Percentiles rank a stretch among this genome's conserved stretches.
Evolutionary conservation across 2,113 vertebrate genomes (phyloP).

Genomic region (Phalacrocorax carbo): DNA sequence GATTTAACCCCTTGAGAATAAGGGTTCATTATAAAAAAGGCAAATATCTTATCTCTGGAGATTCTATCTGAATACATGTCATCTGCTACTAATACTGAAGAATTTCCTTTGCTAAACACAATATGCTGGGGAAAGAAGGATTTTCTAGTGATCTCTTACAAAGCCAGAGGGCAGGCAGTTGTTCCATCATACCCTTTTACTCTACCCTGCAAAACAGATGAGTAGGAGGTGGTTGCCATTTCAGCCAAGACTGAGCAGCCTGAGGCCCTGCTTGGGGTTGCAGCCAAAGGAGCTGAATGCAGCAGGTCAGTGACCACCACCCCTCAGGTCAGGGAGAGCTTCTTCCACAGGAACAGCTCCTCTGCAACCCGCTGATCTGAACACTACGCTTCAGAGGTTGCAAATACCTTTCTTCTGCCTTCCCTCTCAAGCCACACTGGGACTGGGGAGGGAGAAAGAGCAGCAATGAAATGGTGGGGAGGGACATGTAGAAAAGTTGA

Average conservation of each 20-base stretch:
- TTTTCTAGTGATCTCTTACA: neutral
- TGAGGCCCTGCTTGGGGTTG: neutral
- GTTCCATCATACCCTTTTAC: neutral
- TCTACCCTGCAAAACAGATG: neutral
- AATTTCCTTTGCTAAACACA: neutral
- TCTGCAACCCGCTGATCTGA: neutral
- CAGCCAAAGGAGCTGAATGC: neutral
- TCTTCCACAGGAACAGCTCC: neutral
- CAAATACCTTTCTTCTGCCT: neutral
- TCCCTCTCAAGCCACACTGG: neutral
- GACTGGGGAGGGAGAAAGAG: neutral
- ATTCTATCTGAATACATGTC: neutral
- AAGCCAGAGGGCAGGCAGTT: neutral
- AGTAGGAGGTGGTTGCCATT: neutral
- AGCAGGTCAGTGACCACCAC: neutral
- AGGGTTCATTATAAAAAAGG: neutral
- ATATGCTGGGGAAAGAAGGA: neutral
- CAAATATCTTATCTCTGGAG: neutral
- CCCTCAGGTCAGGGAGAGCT: neutral
- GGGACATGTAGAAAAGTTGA: neutral
- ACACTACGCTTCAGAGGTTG: neutral
- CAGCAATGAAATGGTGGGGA: neutral
- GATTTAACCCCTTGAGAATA: constrained; percentile 11
- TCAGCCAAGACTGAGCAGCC: neutral
- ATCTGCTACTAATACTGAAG: neutral